Evolutionary conservation across 2,113 vertebrate genomes (phyloP).

Genomic region (Clarias gariepinus): DNA sequence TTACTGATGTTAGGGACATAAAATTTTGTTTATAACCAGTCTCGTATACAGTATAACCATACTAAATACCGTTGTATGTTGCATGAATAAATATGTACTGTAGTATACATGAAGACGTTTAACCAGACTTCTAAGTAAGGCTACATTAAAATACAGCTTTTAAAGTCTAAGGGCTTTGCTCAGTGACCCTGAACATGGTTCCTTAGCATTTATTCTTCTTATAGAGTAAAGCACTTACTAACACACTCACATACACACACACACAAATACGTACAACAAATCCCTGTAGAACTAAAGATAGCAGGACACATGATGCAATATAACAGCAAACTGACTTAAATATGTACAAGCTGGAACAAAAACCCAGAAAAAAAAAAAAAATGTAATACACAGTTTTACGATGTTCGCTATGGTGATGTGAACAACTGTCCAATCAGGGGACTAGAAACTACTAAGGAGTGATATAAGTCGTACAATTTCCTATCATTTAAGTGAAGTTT

Average conservation of each 20-base stretch:
- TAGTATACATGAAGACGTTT: background rate
- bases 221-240: background rate
- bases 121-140: background rate
- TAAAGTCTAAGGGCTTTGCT: background rate
- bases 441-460: background rate
- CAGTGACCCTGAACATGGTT: background rate
- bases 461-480: background rate
- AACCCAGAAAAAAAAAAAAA: background rate
- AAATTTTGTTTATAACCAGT: no score
- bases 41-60: no score
- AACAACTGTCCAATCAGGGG: background rate
- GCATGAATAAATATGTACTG: background rate
- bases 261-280: background rate
- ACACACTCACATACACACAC: background rate
- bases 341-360: conserved; percentile 25
- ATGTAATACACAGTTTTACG: background rate
- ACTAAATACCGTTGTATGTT: background rate
- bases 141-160: background rate
- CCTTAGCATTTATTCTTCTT: conserved; percentile 10
- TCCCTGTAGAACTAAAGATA: conserved; percentile 11
- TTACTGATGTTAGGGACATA: no score
- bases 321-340: conserved; percentile 23
- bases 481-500: no score
- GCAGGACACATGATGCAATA: conserved; percentile 47
- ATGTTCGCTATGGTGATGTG: background rate